These are phyloP conservation scores for Trinectes maculatus DNA, from an alignment of 2,113 vertebrate species.

Conservation along the genomic window DNA sequence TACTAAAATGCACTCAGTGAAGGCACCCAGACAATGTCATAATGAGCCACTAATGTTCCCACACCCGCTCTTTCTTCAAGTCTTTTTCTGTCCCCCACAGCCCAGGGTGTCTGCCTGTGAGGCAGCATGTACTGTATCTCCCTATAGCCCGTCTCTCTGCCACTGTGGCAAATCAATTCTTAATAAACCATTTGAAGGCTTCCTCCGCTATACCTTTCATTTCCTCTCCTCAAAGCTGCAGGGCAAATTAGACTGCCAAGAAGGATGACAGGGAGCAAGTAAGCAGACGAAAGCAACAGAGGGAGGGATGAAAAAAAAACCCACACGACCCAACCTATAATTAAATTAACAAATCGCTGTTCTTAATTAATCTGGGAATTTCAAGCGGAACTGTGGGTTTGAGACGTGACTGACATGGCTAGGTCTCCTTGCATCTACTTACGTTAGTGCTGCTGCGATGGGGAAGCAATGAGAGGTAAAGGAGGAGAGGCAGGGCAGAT, in stretches of 20 bases:
- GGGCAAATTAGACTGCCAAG: conserved; percentile 64
- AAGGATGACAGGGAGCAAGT: conserved; percentile 63
- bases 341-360: conserved; percentile 77
- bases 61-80: not conserved
- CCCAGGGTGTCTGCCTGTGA: conserved; percentile 66
- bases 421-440: conserved; percentile 49
- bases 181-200: conserved; percentile 67
- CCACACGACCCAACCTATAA: conserved; percentile 41
- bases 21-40: conserved; percentile 5
- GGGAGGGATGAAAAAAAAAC: conserved; percentile 23
- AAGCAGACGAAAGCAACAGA: conserved; percentile 56
- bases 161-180: conserved; percentile 77
- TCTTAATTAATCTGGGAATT: conserved; percentile 72
- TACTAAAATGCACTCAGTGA: conserved; percentile 6
- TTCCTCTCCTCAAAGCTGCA: conserved; percentile 65
- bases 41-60: conserved; percentile 26
- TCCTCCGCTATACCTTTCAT: conserved; percentile 73
- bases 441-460: conserved; percentile 42
- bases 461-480: not conserved
- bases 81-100: conserved; percentile 7
- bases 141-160: conserved; percentile 55
- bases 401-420: conserved; percentile 66
- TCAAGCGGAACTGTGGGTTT: conserved; percentile 51
- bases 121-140: conserved; percentile 53
- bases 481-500: conserved; percentile 56